Evolutionary conservation across 2,888 invertebrate species (phyloP).

Genomic region (Chalcosyrphus nemorum): DNA sequence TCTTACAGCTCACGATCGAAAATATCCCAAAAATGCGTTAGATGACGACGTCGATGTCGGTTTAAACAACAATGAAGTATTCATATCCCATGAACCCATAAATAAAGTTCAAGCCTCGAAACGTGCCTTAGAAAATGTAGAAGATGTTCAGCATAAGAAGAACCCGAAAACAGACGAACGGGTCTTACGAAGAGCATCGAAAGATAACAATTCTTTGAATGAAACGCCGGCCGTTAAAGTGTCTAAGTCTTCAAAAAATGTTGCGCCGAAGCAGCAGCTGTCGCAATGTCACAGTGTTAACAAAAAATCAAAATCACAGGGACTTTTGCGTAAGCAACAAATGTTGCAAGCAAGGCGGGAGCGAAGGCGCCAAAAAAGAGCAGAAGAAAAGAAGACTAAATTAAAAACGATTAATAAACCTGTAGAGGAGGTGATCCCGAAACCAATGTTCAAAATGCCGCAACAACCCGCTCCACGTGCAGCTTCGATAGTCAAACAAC

Average conservation of each 20-base stretch:
- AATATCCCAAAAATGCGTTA: slow-evolving; percentile 2
- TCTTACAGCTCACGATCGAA: slow-evolving; percentile 53
- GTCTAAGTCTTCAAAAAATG: slow-evolving; percentile 14
- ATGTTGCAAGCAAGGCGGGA: slow-evolving; percentile 37
- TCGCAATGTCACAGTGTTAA: slow-evolving; percentile 11
- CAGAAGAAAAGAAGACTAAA: neutral
- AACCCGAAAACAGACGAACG: neutral
- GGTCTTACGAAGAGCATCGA: slow-evolving; percentile 18
- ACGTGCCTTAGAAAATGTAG: slow-evolving; percentile 44
- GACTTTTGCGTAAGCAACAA: slow-evolving; percentile 53
- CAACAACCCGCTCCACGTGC: slow-evolving; percentile 65
- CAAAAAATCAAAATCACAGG: slow-evolving; percentile 53
- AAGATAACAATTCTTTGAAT: slow-evolving; percentile 1
- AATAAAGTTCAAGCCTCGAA: slow-evolving; percentile 41
- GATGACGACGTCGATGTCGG: neutral
- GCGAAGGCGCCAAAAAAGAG: slow-evolving; percentile 30
- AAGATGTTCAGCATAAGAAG: slow-evolving; percentile 13
- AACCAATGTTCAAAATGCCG: slow-evolving; percentile 67
- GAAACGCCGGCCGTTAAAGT: neutral
- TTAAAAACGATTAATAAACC: slow-evolving; percentile 3
- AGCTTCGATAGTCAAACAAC: slow-evolving; percentile 41
- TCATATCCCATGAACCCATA: neutral
- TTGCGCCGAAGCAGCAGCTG: slow-evolving; percentile 8
- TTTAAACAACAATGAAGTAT: slow-evolving; percentile 41
- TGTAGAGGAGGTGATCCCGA: slow-evolving; percentile 1